These are phyloP conservation scores for Cosmorhoe ocellata DNA, from an alignment of 2,888 invertebrate genomes.

Conservation along the genomic window DNA sequence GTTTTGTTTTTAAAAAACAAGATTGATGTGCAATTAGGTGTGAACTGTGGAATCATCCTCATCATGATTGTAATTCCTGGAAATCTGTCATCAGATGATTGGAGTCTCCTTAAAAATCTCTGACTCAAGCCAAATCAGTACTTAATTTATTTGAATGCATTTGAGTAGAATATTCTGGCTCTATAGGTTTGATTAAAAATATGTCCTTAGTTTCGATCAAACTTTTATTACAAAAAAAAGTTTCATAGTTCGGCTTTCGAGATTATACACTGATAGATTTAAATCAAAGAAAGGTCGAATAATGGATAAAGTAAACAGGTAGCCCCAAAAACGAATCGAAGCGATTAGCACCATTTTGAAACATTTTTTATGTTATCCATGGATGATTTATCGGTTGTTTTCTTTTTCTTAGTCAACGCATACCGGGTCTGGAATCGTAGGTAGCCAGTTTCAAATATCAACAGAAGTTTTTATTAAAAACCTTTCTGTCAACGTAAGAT, in stretches of 20 bases:
- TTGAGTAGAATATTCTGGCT: too few species aligned
- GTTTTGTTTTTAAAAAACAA: constrained; percentile 53
- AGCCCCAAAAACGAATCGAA: constrained; percentile 58
- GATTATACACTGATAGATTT: neutral
- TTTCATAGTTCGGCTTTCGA: too few species aligned
- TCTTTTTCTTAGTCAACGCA: constrained; percentile 35
- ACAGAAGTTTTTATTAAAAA: constrained; percentile 43
- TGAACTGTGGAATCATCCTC: constrained; percentile 57
- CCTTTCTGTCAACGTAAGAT: too few species aligned
- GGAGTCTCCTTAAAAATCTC: neutral
- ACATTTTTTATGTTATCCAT: constrained; percentile 45
- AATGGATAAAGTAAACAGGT: constrained; percentile 49
- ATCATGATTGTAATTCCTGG: constrained; percentile 41
- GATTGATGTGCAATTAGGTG: constrained; percentile 68
- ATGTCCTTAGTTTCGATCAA: too few species aligned
- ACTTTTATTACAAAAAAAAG: too few species aligned
- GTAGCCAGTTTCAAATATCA: constrained; percentile 45
- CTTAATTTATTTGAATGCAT: too few species aligned
- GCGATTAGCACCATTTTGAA: constrained; percentile 59
- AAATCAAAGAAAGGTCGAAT: neutral
- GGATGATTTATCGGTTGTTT: constrained; percentile 51
- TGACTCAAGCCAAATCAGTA: too few species aligned
- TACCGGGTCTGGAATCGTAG: constrained; percentile 9
- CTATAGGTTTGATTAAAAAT: too few species aligned
- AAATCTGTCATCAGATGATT: constrained; percentile 36